Base-by-base conservation (phyloP, 2,797 vertebrate genomes). In the Strix occidentalis region DNA sequence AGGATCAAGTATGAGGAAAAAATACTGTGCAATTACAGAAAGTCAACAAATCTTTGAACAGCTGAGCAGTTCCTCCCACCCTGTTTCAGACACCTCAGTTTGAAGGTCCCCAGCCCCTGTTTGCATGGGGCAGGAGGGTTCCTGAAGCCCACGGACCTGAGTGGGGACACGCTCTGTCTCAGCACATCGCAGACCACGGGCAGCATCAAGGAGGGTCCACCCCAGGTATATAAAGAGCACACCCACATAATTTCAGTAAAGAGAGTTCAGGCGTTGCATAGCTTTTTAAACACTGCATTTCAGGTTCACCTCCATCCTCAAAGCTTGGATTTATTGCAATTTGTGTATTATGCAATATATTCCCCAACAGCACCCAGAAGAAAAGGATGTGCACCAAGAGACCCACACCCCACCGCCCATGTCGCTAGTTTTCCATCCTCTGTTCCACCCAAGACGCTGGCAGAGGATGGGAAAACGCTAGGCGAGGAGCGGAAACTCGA, bases 121-220 rank as follows among this genome's bases (percentile, higher is more conserved):
- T 39, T 19, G 29, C 0, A 0, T 16, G 64, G 80, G 57, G 65
- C 54, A 61, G 18, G 29, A 75, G 31, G 58, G 71, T 37, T 87
- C 53, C 74, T 2, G 5, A 58, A 92, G 31, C 61, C 61, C 69
- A 39, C 0, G 0, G 72, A 81, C 18, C 28, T n/a, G 26, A 0
- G 1, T 14, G 54, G 58, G 35, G 74, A 31, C 50, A 69, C 0
- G 0, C 21, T 91, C 41, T 1, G 7, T 24, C 46, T 64, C 76
- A 18, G 54, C 58, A 50, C 46, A 18, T 43, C 1, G 0, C 37
- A 50, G 41, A 65, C 25, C 2, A 0, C 2, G 3, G 21, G 51
- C 58, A 66, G 48, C 51, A 56, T 4, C 64, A 45, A 37, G 46
- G 14, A 89, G 41, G 37, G 31, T 72, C 75, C 88, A 57, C 11